Evolutionary conservation across 64 coral and sea anemone species (phyloP), one percentile per base, ranked within the genome.

Genomic region (Montipora foliosa): DNA sequence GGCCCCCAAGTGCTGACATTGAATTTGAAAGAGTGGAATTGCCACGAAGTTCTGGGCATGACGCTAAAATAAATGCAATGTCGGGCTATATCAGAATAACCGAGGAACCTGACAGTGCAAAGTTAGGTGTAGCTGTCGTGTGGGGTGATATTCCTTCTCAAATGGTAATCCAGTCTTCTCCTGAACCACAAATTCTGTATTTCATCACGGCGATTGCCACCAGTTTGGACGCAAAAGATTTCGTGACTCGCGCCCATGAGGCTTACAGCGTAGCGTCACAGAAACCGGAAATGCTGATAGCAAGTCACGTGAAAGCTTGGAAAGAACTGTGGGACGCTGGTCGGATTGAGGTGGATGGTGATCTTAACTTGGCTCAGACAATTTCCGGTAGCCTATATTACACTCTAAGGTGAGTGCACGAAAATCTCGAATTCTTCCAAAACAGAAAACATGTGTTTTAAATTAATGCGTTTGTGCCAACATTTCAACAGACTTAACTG

Each of bases 311-410:
- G 57, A 10, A 86, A 29, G 95, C 88, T 67, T 99, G 98, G 98
- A 80, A 53, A 47, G 76, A 87, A 21, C 19, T 99, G 13, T 99
- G 98, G 98, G 66, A 90, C 19, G 48, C 72, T 67, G 95, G 95
- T 4, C 69, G 77, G 7, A 92, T 99, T 83, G 95, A 99, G 51
- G 74, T 96, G 66, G 55, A 92, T 12, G 98, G 98, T 14, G 91
- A 99, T 24, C 66, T 99, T 19, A 94, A 77, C 15, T 69, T 99
- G 19, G 89, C 92, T 0, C 95, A 96, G 81, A 80, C 92, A 15
- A 70, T 99, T 79, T 96, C 78, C 76, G 98, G 98, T 17, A 99
- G 98, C 55, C 89, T 99, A 14, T 99, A 99, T 84, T 96, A 96
- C 60, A 96, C 94, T 69, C 80, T 99, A 49, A 99, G 98, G 98